Evolutionary conservation across 92 coral and sea anemone genomes (phyloP), one percentile per base, ranked within the genome.

Genomic region (Galaxea fascicularis): DNA sequence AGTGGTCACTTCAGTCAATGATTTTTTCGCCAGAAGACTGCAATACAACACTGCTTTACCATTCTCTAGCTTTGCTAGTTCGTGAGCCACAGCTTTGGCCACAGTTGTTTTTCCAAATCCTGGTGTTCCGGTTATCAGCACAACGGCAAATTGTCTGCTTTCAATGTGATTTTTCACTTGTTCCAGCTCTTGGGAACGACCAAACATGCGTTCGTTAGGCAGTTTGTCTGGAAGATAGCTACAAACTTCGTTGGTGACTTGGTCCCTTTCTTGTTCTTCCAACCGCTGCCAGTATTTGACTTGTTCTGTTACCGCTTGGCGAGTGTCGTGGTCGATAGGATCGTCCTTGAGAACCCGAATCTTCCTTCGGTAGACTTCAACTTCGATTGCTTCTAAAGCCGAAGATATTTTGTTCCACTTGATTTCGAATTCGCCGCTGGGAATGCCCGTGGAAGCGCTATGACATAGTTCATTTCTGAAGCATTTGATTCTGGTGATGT

Each of bases 381-480:
- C 45, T 49, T 79, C 87, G 7, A 91, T 60, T 4, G 69, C 75
- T 15, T 83, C 78, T 11, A 91, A 69, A 10, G 90, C 6, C 8
- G 71, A 25, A 18, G 82, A 69, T 18, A 81, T 81, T 49, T 80
- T 51, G 17, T 63, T 25, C 86, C 77, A 69, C 83, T 60, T 65
- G 15, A 26, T 78, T 14, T 88, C 90, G 73, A 88, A 91, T 68
- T 64, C 65, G 16, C 11, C 66, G 4, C 66, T 65, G 21, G 75
- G 76, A 39, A 68, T 67, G 7, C 63, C 85, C 14, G 94, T 57
- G 4, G 77, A 51, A 29, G 72, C 16, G 0, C 66, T 27, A 10
- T 88, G 94, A 45, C 69, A 88, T 29, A 91, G 29, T 31, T 91
- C 59, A 69, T 91, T 88, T 46, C 92, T 77, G 53, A 47, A 80